Percentiles rank a stretch among this genome's conserved stretches.
Conservation (phyloP, 2,797 vertebrate species). For the Graptemys geographica region DNA sequence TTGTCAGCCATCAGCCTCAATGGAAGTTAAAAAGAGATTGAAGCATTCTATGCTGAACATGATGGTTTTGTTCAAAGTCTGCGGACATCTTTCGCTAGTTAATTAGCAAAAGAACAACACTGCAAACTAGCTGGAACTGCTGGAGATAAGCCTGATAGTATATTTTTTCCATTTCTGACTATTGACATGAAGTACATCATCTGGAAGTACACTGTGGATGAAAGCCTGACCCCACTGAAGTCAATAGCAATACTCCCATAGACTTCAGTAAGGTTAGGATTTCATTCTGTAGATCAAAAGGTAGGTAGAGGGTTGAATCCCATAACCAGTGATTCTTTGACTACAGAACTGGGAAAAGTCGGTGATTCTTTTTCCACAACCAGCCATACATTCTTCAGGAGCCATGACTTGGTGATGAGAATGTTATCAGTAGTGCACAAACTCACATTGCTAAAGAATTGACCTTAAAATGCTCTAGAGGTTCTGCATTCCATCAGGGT, state of each 20-base stretch:
- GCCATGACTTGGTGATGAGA: neutral
- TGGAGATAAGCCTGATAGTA: neutral
- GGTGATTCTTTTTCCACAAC: neutral
- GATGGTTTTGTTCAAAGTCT: neutral
- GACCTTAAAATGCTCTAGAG: neutral
- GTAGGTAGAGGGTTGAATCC: neutral
- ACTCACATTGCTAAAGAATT: neutral
- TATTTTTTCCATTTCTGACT: neutral
- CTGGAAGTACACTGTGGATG: neutral
- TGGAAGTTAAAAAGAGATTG: neutral
- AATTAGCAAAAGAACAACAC: neutral
- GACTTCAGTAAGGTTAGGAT: neutral
- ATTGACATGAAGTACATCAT: neutral
- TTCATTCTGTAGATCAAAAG: neutral
- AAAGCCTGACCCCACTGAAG: neutral
- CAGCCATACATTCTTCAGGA: neutral
- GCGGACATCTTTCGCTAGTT: neutral
- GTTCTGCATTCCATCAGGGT: neutral
- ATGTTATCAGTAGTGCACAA: neutral
- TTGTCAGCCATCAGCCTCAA: neutral
- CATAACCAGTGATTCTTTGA: rapidly evolving
- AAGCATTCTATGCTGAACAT: rapidly evolving
- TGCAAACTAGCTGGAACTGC: neutral
- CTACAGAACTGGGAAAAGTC: neutral
- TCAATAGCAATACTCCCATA: neutral